Percentiles rank a stretch among this genome's conserved stretches.
Conservation (phyloP, 2,797 vertebrate genomes). For the Darevskia nairensis region DNA sequence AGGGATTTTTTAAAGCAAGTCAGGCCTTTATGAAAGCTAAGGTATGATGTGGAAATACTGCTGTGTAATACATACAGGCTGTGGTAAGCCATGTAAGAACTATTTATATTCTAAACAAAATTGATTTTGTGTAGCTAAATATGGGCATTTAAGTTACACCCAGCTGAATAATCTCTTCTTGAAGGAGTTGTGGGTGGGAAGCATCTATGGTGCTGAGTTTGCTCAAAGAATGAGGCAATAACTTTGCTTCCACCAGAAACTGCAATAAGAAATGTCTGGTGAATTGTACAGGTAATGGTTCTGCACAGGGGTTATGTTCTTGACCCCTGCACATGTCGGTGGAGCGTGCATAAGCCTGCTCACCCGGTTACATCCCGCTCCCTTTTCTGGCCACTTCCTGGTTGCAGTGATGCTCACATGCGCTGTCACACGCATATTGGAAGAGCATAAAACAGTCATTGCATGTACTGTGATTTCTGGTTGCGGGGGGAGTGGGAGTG, state of each 20-base stretch:
- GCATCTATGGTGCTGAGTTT: slow-evolving; percentile 21
- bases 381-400: no score
- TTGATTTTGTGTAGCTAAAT: slow-evolving; percentile 27
- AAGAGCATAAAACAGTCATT: no score
- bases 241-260: slow-evolving; percentile 31
- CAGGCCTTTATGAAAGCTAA: background rate
- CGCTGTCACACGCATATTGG: no score
- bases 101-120: slow-evolving; percentile 60
- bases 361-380: no score
- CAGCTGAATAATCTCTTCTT: slow-evolving; percentile 55
- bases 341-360: no score
- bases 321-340: no score
- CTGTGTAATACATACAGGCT: background rate
- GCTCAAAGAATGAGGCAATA: slow-evolving; percentile 42
- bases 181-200: slow-evolving; percentile 38
- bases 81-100: slow-evolving; percentile 39
- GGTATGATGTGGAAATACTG: background rate
- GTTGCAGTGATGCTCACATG: no score
- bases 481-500: background rate
- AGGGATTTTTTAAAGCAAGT: background rate
- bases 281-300: background rate
- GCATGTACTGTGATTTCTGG: no score
- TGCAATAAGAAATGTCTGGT: background rate
- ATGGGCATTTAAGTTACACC: slow-evolving; percentile 58
- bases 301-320: no score